phyloP scores from a whole-genome alignment of 2,888 invertebrate genomes.

The Creontiades dilutus region DNA sequence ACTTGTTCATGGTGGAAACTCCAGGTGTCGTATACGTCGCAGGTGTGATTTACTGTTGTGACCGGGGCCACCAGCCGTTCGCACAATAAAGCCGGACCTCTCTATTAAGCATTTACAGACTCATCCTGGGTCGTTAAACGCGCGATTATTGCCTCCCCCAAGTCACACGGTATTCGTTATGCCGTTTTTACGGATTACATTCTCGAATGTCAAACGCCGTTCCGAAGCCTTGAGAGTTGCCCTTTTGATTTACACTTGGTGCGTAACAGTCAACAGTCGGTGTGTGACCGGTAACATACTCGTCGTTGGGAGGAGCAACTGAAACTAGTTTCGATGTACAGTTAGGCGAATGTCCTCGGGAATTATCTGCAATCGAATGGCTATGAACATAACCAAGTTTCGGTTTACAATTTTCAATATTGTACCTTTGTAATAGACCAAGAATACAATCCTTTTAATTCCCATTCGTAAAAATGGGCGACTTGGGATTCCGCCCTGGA shows the following conservation, averaged over 20 bases:
- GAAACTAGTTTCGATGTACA: too few species aligned
- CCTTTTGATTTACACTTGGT: neutral
- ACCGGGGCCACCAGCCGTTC: constrained; percentile 55
- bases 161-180: constrained; percentile 42
- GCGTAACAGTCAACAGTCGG: constrained; percentile 13
- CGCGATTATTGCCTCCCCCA: constrained; percentile 49
- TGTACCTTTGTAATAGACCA: too few species aligned
- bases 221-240: constrained; percentile 1
- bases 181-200: constrained; percentile 42
- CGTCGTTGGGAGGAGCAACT: neutral
- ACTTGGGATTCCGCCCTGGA: too few species aligned
- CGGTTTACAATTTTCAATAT: too few species aligned
- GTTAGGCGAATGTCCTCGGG: too few species aligned
- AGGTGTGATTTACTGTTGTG: constrained; percentile 64
- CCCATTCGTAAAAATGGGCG: too few species aligned
- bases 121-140: constrained; percentile 54
- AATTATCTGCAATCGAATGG: too few species aligned
- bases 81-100: constrained; percentile 56
- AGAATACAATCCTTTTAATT: too few species aligned
- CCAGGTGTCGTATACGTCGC: constrained; percentile 53
- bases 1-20: constrained; percentile 44
- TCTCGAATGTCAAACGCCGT: constrained; percentile 16
- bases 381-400: too few species aligned
- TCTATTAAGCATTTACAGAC: constrained; percentile 59
- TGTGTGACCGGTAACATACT: neutral